Evolutionary conservation across 1,140 invertebrate species (phyloP).

Genomic region (Danaus plexippus): DNA sequence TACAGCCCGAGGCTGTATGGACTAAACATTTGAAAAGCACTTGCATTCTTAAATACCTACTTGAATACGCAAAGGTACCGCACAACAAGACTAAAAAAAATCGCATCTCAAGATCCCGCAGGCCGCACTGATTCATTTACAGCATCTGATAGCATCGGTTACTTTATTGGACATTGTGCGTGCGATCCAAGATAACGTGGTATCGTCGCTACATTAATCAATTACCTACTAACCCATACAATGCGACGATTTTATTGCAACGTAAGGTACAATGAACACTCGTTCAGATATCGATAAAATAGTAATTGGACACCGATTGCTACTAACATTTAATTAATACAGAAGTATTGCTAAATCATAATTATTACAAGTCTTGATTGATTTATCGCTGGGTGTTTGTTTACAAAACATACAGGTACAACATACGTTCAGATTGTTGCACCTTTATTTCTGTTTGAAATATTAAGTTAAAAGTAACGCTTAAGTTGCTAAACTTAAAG

Average conservation of each 20-base stretch:
- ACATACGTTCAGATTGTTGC: no score
- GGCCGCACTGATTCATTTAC: slow-evolving; percentile 60
- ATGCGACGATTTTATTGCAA: slow-evolving; percentile 35
- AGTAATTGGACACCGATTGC: slow-evolving; percentile 38
- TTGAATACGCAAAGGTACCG: slow-evolving; percentile 16
- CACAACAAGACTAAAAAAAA: slow-evolving; percentile 13
- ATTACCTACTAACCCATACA: slow-evolving; percentile 28
- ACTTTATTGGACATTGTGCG: slow-evolving; percentile 66
- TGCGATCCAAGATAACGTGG: slow-evolving; percentile 49
- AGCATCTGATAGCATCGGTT: slow-evolving; percentile 55
- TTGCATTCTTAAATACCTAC: slow-evolving; percentile 2
- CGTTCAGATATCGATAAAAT: slow-evolving; percentile 42
- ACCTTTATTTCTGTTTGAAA: no score
- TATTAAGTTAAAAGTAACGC: no score
- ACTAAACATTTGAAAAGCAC: no score
- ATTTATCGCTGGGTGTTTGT: no score
- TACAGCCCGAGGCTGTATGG: no score
- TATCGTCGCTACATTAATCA: slow-evolving; percentile 52
- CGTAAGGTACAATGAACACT: slow-evolving; percentile 46
- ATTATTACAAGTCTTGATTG: no score
- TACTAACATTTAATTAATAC: slow-evolving; percentile 21
- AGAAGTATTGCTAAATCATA: no score
- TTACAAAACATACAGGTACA: no score
- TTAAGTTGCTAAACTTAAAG: no score
- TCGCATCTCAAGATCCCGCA: slow-evolving; percentile 27